Base-by-base conservation (phyloP, 2,113 vertebrate species). In the Australoheros scitulus region DNA sequence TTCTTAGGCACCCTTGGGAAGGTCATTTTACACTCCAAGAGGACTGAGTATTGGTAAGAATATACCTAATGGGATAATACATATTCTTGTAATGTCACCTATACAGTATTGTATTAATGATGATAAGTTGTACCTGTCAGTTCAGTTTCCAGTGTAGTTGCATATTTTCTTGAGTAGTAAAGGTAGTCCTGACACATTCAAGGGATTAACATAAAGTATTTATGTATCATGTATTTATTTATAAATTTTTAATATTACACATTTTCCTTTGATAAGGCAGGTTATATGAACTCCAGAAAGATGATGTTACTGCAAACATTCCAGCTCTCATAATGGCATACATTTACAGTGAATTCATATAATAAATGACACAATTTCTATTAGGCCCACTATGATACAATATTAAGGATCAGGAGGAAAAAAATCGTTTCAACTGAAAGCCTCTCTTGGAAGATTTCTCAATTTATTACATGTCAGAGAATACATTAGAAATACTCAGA, bases 401-500 rank as follows among this genome's bases (percentile, higher is more conserved):
- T 87, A 88, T 87, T 74, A 87, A 85, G 83, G 64, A 81, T 85
- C 81, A 56, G 74, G 68, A 60, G 82, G 29, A 61, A 29, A 13
- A 77, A 79, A 80, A 79, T 68, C 64, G 79, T 82, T 89, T 88
- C 34, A 82, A 70, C 50, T 3, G 55, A 89, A 83, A 84, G 59
- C 77, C 72, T 81, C 80, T 88, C 74, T 80, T 86, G 83, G 84
- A 93, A 92, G 91, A 87, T 84, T 83, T 90, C 85, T 91, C 82
- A 77, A 47, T 92, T 88, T 91, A 93, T 93, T 93, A 93, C 91
- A 94, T 87, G 38, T 88, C 90, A 87, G 89, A 90, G 87, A 86
- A 90, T 93, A 94, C 90, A 92, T 88, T 92, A 87, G 87, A 93
- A 94, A 94, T 94, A 93, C 80, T 89, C 70, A 76, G 82, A 92